A percentile compares a stretch with the other conserved stretches of the same genome.
Conservation (phyloP, 2,113 vertebrate species). For the Cinclus cinclus region DNA sequence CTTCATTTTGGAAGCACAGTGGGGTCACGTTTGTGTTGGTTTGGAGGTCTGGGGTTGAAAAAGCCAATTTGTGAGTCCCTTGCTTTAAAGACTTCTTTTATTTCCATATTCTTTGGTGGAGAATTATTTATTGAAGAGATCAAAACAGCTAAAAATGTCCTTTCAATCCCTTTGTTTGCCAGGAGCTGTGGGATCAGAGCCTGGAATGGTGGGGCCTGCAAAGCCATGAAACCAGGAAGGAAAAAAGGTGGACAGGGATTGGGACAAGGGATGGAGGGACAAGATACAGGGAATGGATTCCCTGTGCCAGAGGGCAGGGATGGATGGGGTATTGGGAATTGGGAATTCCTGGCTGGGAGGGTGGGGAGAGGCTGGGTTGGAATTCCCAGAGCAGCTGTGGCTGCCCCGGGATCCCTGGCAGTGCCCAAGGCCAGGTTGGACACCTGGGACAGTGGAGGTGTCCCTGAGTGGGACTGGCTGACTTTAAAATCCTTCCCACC, state of each 20-base stretch:
- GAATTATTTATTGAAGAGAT: background rate
- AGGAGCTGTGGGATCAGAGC: background rate
- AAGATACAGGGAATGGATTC: background rate
- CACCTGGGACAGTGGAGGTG: background rate
- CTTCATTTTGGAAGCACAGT: background rate
- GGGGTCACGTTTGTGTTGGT: rapidly evolving
- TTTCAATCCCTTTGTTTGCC: background rate
- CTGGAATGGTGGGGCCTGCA: background rate
- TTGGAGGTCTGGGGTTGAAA: background rate
- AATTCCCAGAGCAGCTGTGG: background rate
- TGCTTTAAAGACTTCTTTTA: background rate
- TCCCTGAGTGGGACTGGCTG: background rate
- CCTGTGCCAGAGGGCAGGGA: background rate
- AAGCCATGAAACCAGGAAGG: background rate
- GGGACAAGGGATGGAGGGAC: background rate
- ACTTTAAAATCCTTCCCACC: background rate
- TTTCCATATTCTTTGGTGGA: background rate
- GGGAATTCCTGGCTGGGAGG: background rate
- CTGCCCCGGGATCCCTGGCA: background rate
- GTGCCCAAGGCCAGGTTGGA: background rate
- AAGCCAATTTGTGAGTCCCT: background rate
- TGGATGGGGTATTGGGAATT: background rate
- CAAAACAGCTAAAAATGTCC: background rate
- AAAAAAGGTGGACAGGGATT: background rate
- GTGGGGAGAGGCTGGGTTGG: rapidly evolving